Conservation (phyloP, 2,113 vertebrate species). For the Galemys pyrenaicus region DNA sequence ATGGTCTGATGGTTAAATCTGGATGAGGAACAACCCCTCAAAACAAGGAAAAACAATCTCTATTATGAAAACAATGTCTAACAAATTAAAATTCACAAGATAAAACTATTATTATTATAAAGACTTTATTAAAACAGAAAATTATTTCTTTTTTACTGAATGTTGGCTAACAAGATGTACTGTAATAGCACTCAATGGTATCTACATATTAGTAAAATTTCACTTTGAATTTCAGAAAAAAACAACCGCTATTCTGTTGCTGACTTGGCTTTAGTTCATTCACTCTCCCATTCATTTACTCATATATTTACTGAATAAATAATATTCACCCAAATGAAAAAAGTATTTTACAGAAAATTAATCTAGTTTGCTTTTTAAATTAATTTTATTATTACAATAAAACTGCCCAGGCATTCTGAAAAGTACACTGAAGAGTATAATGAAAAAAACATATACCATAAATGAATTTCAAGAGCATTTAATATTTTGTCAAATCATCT, state of each 20-base stretch:
- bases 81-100: neutral
- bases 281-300: neutral
- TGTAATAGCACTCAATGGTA: neutral
- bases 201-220: neutral
- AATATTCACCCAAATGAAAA: neutral
- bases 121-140: neutral
- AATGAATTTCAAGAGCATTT: neutral
- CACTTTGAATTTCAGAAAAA: neutral
- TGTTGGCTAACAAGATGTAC: neutral
- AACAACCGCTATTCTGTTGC: neutral
- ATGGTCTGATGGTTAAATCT: neutral
- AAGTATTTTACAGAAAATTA: neutral
- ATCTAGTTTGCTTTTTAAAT: neutral
- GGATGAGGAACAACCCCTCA: neutral
- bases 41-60: neutral
- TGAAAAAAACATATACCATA: neutral
- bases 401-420: neutral
- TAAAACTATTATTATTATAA: neutral
- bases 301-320: neutral
- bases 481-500: slow-evolving; percentile 28
- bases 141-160: neutral
- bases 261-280: neutral
- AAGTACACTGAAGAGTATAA: neutral
- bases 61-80: neutral
- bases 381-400: neutral